Base-by-base conservation (phyloP, 2,888 invertebrate species). In the Gastrophysa polygoni region DNA sequence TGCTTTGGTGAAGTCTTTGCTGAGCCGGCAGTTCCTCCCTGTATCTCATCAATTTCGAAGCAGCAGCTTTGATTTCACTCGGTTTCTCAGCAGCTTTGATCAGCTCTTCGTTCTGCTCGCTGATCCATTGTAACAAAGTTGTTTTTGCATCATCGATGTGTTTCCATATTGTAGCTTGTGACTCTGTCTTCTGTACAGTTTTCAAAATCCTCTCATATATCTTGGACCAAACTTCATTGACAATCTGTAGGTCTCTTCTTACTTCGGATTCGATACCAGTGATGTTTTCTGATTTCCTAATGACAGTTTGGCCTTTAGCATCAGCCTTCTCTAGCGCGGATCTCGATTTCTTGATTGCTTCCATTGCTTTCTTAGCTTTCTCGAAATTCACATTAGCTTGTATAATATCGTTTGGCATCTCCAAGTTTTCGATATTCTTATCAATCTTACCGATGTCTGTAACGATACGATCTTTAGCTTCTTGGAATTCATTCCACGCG, bases 141-240 rank as follows among this genome's bases (percentile, higher is more conserved):
- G 91, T 90, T 77, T 93, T 93, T 0, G 90, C 89, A 62, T 93
- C 92, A 71, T 94, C 92, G 32, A 97, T 91, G 79, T 96, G 95
- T 73, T 93, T 91, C 95, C 96, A 96, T 56, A 96, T 91, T n/a
- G 93, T 90, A 0, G 91, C 85, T 80, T 96, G 95, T 0, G 93
- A 92, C 81, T 97, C 96, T 52, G 91, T 87, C 57, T 89, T 89
- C 78, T 94, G 93, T 18, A 90, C 88, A 69, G 89, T 86, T 69
- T 90, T 91, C 5, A 90, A 85, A 2, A 92, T 86, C 50, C 87
- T 86, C 65, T 91, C 90, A 71, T 91, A 89, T 0, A 87, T 84
- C 68, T 88, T 87, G 63, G 91, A 90, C 88, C 91, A 92, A 16
- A 85, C 85, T 20, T 86, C 85, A 66, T 90, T 89, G 0, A 88